A percentile compares a stretch with the other conserved stretches of the same genome.
These are phyloP conservation scores for Achatina immaculata DNA, from an alignment of 1,140 invertebrate genomes.

Conservation along the genomic window DNA sequence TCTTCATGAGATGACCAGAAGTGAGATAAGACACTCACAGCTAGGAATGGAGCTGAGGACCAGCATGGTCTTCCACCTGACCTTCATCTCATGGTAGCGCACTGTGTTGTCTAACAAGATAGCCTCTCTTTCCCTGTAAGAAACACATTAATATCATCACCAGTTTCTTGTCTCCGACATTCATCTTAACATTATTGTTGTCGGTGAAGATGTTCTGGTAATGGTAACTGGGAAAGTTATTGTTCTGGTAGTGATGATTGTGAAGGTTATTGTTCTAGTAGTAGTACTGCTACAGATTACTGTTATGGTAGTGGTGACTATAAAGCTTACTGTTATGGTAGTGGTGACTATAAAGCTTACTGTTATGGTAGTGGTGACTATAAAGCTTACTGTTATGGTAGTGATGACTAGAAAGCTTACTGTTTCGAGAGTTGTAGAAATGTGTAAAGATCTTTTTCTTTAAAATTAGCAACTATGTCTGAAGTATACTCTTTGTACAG, in stretches of 20 bases:
- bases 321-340: background rate
- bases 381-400: background rate
- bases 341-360: background rate
- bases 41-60: conserved; percentile 49
- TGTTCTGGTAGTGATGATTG: background rate
- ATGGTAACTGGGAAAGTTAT: too few relatives aligned
- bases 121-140: conserved; percentile 25
- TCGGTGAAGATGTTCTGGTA: too few relatives aligned
- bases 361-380: background rate
- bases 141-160: background rate
- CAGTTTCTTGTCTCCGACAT: too few relatives aligned
- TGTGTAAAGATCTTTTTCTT: too few relatives aligned
- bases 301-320: background rate
- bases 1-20: too few relatives aligned
- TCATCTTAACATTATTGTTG: too few relatives aligned
- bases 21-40: conserved; percentile 13
- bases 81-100: conserved; percentile 63
- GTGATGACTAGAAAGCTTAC: background rate
- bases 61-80: conserved; percentile 61
- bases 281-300: background rate
- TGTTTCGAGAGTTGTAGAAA: too few relatives aligned
- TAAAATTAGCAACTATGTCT: too few relatives aligned
- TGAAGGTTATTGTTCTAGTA: background rate
- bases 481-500: too few relatives aligned
- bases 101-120: conserved; percentile 59